phyloP scores from a whole-genome alignment of 1,140 invertebrate genomes.

The Orussus abietinus region DNA sequence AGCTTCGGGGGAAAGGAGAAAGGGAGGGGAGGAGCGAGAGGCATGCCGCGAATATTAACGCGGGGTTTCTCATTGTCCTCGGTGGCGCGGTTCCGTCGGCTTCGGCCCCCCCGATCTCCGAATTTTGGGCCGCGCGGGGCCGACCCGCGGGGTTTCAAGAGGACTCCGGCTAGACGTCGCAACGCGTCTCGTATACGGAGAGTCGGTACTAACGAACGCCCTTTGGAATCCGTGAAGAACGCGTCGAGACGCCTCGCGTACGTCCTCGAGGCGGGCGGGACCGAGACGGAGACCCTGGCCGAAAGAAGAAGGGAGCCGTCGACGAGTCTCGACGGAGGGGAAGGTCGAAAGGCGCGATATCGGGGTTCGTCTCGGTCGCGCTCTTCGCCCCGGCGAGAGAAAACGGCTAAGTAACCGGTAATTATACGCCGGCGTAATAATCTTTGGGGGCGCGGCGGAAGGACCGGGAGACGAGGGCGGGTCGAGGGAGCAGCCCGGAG shows the following conservation, averaged over 20 bases:
- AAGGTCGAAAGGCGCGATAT: background rate
- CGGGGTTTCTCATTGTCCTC: slow-evolving; percentile 28
- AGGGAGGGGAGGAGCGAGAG: slow-evolving; percentile 5
- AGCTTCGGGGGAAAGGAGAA: slow-evolving; percentile 3
- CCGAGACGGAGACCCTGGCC: background rate
- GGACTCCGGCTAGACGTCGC: background rate
- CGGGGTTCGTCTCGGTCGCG: background rate
- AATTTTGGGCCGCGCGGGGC: no score
- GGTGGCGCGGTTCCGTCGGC: slow-evolving; percentile 14
- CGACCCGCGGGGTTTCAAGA: background rate
- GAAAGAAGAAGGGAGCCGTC: background rate
- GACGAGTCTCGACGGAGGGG: background rate
- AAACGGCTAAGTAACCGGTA: slow-evolving; percentile 15
- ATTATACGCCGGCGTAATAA: slow-evolving; percentile 15
- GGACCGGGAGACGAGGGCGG: background rate
- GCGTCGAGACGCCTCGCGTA: slow-evolving; percentile 21
- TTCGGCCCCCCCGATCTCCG: slow-evolving; percentile 15
- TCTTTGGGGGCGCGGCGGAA: slow-evolving; percentile 11
- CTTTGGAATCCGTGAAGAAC: slow-evolving; percentile 25
- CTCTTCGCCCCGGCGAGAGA: slow-evolving; percentile 7
- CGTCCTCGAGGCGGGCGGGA: slow-evolving; percentile 10
- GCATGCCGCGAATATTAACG: slow-evolving; percentile 37
- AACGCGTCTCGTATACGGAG: no score
- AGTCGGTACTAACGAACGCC: slow-evolving; percentile 28
- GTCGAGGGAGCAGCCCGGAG: background rate